Conservation (phyloP, 2,113 vertebrate genomes). For the Pholis gunnellus region DNA sequence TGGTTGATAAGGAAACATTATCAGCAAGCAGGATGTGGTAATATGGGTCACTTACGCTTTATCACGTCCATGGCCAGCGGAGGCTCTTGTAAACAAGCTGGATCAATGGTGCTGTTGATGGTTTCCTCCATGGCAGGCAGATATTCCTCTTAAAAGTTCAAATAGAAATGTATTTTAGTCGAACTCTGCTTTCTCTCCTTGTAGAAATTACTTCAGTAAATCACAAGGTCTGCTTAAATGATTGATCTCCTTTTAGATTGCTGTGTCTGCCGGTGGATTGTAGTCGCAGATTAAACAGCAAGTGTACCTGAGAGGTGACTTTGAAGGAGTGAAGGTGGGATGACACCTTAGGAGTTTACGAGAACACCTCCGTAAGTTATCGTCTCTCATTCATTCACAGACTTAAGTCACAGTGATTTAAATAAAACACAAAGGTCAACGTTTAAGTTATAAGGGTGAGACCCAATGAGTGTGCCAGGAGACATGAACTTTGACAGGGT, state of each 20-base stretch:
- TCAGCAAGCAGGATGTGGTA: conserved; percentile 12
- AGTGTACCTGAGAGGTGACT: conserved; percentile 1
- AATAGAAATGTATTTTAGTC: neutral
- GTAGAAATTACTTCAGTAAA: neutral
- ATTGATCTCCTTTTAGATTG: neutral
- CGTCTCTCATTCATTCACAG: conserved; percentile 70
- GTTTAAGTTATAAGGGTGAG: conserved; percentile 15
- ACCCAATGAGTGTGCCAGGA: neutral
- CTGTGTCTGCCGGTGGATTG: neutral
- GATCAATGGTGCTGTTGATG: conserved; percentile 77
- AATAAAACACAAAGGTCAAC: conserved; percentile 35
- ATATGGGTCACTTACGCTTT: conserved; percentile 73
- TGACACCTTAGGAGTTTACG: conserved; percentile 47
- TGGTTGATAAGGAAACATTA: conserved; percentile 42
- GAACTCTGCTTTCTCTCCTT: neutral
- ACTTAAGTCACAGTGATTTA: conserved; percentile 34
- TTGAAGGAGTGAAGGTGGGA: conserved; percentile 32
- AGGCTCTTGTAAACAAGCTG: conserved; percentile 80
- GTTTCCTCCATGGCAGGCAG: conserved; percentile 69
- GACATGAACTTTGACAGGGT: conserved; percentile 70
- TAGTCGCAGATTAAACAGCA: neutral
- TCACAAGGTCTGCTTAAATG: neutral
- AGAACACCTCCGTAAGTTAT: conserved; percentile 20
- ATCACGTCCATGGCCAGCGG: conserved; percentile 81
- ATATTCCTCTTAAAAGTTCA: neutral